Percentiles rank a stretch among this genome's conserved stretches.
These are phyloP conservation scores for Drosophila phalerata DNA, from an alignment of 2,888 invertebrate genomes.

Conservation along the genomic window DNA sequence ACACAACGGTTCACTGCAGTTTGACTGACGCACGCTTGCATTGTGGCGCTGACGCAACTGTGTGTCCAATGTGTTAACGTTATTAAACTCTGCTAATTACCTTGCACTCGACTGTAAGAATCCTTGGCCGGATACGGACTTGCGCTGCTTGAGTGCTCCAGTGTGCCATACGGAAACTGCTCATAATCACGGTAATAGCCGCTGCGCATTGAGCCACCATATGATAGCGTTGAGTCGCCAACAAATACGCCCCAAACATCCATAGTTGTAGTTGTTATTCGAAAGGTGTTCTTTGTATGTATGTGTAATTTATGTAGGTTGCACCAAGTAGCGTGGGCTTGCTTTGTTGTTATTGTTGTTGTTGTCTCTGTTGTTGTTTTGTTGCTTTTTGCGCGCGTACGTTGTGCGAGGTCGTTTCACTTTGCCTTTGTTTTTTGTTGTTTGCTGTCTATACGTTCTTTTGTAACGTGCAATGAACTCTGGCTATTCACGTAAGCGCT, in stretches of 20 bases:
- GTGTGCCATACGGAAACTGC: constrained; percentile 85
- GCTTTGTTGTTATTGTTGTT: constrained; percentile 37
- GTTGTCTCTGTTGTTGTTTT: constrained; percentile 36
- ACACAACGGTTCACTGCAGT: constrained; percentile 25
- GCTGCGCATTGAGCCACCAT: constrained; percentile 86
- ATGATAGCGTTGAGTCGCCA: constrained; percentile 86
- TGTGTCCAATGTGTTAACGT: constrained; percentile 11
- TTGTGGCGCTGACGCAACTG: constrained; percentile 7
- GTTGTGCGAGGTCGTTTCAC: constrained; percentile 78
- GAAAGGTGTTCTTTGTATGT: constrained; percentile 32
- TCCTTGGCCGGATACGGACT: constrained; percentile 79
- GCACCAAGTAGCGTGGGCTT: constrained; percentile 29
- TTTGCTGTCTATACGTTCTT: constrained; percentile 28
- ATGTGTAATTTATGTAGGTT: constrained; percentile 38
- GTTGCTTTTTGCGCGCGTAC: constrained; percentile 57
- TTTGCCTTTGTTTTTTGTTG: constrained; percentile 58
- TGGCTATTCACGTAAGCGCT: constrained; percentile 44
- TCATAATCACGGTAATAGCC: constrained; percentile 87
- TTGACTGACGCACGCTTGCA: constrained; percentile 19
- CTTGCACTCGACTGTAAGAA: constrained; percentile 85
- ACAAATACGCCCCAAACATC: constrained; percentile 87
- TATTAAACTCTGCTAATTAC: constrained; percentile 63
- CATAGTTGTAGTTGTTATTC: constrained; percentile 81
- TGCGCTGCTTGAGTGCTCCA: constrained; percentile 76
- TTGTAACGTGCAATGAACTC: constrained; percentile 73